Evolutionary conservation across 2,888 invertebrate genomes (phyloP).

Genomic region (Noctua janthe): DNA sequence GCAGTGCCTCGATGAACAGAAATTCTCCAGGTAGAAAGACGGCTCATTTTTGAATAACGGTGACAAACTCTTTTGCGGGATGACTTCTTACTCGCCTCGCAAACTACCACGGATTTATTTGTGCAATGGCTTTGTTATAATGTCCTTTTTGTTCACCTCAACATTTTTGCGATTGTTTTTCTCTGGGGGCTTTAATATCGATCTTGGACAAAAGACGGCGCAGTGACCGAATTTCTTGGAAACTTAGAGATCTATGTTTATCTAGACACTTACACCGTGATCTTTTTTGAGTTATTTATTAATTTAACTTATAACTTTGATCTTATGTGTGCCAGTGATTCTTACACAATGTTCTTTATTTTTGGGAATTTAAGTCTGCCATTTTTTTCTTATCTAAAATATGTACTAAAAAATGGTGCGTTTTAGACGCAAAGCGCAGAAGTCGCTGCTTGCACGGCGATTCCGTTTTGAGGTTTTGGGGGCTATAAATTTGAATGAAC

Average conservation of each 20-base stretch:
- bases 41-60: slow-evolving; percentile 8
- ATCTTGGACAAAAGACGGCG: slow-evolving; percentile 35
- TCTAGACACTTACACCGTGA: neutral
- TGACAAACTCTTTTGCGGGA: neutral
- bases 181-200: neutral
- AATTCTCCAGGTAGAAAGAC: slow-evolving; percentile 36
- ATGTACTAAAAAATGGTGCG: neutral
- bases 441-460: neutral
- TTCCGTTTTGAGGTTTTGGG: neutral
- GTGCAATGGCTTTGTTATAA: slow-evolving; percentile 12
- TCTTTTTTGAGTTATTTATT: neutral
- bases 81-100: neutral
- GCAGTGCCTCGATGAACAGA: slow-evolving; percentile 28
- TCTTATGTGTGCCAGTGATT: neutral
- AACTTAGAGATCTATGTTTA: neutral
- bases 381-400: neutral
- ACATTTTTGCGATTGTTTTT: slow-evolving; percentile 18
- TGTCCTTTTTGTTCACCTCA: neutral
- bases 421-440: neutral
- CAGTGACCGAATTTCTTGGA: slow-evolving; percentile 35
- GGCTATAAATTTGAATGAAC: neutral
- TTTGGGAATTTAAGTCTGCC: neutral
- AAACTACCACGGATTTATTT: neutral
- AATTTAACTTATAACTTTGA: neutral
- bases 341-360: neutral